Conservation (phyloP, 2,113 vertebrate species). For the Macquaria australasica region DNA sequence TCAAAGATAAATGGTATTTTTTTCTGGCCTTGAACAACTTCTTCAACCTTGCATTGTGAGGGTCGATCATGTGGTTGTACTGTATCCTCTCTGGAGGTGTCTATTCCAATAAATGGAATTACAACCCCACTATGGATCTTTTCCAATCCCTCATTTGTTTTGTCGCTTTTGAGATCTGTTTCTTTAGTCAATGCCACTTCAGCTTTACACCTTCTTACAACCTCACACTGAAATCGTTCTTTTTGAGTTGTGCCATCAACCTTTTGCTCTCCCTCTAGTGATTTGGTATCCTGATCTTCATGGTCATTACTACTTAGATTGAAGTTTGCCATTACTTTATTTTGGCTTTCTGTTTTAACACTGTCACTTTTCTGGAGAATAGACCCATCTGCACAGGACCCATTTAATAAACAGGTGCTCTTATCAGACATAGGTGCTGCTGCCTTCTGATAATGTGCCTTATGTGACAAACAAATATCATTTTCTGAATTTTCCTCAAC, state of each 20-base stretch:
- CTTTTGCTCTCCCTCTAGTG: slow-evolving; percentile 1
- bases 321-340: neutral
- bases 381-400: neutral
- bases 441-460: neutral
- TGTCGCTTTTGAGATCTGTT: neutral
- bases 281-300: slow-evolving; percentile 31
- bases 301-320: neutral
- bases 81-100: slow-evolving; percentile 1
- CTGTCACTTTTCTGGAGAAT: slow-evolving; percentile 6
- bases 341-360: slow-evolving; percentile 16
- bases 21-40: slow-evolving; percentile 8
- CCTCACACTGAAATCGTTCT: slow-evolving; percentile 19
- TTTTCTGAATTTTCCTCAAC: neutral
- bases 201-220: neutral
- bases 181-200: slow-evolving; percentile 12
- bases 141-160: neutral
- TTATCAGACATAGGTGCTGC: slow-evolving; percentile 4
- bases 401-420: neutral
- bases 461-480: slow-evolving; percentile 3
- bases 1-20: slow-evolving; percentile 35
- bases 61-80: neutral
- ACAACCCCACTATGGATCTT: slow-evolving; percentile 4
- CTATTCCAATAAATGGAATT: slow-evolving; percentile 52
- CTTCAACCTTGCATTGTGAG: neutral
- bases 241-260: slow-evolving; percentile 3